A percentile compares a stretch with the other conserved stretches of the same genome.
Conservation (phyloP, 2,888 invertebrate species). For the Octonoba sinensis region DNA sequence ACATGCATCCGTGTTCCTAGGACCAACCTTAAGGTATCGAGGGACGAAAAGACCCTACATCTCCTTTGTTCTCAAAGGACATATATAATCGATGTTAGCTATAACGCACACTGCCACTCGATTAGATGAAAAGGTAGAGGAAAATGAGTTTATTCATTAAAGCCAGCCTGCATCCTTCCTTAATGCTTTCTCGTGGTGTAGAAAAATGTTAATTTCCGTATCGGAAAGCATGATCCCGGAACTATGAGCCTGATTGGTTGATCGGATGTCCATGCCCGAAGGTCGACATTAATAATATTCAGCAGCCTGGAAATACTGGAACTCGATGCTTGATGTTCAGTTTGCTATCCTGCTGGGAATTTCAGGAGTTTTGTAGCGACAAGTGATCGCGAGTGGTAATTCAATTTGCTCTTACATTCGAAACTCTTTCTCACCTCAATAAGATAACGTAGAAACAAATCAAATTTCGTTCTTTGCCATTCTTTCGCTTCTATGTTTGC, state of each 20-base stretch:
- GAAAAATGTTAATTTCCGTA: conserved; percentile 37
- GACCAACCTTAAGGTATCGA: too few species aligned
- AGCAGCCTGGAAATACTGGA: conserved; percentile 7
- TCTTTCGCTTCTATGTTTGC: not conserved
- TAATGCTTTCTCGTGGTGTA: not conserved
- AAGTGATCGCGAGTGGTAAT: conserved; percentile 42
- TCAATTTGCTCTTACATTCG: conserved; percentile 42
- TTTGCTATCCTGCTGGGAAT: conserved; percentile 34
- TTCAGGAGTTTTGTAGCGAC: conserved; percentile 20
- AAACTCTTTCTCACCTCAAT: not conserved
- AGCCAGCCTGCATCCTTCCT: conserved; percentile 33
- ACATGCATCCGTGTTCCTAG: too few species aligned
- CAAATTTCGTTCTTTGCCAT: conserved; percentile 46
- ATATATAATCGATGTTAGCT: too few species aligned
- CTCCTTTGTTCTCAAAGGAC: too few species aligned
- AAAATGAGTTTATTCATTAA: conserved; percentile 48
- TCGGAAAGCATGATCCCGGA: not conserved
- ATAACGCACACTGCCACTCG: not conserved
- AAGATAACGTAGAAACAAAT: conserved; percentile 10
- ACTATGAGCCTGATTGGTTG: not conserved
- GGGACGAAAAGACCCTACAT: too few species aligned
- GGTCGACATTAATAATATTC: conserved; percentile 38
- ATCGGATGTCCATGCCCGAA: conserved; percentile 26
- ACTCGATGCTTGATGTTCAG: conserved; percentile 32
- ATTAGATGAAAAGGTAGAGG: conserved; percentile 24